phyloP scores from a whole-genome alignment of 2,888 invertebrate species.

The Globia sparganii region DNA sequence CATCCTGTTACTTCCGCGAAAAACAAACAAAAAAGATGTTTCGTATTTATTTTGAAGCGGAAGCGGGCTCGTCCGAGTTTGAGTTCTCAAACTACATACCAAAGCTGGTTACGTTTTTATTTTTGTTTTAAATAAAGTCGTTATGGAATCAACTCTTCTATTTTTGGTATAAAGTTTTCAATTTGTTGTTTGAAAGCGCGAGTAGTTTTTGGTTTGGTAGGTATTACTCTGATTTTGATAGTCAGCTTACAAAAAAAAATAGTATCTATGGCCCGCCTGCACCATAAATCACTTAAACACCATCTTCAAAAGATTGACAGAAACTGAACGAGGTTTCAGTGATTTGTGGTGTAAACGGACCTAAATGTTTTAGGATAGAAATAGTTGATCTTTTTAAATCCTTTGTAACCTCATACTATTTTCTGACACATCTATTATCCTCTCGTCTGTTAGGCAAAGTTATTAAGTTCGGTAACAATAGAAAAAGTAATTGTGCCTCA shows the following conservation, averaged over 20 bases:
- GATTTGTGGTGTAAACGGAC: background rate
- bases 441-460: no score
- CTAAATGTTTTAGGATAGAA: background rate
- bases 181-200: constrained; percentile 3
- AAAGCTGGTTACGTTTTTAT: constrained; percentile 35
- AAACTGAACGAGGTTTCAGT: background rate
- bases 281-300: background rate
- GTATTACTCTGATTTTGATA: background rate
- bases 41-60: constrained; percentile 42
- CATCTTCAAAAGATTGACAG: background rate
- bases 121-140: constrained; percentile 47
- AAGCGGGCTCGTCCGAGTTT: constrained; percentile 34
- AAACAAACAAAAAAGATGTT: constrained; percentile 41
- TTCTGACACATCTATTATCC: background rate
- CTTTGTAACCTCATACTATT: background rate
- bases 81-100: constrained; percentile 55
- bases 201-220: background rate
- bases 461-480: no score
- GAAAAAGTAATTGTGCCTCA: no score
- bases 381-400: background rate
- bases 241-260: background rate
- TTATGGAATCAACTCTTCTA: constrained; percentile 34
- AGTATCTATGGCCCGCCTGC: background rate
- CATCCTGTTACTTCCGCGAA: constrained; percentile 9
- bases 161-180: constrained; percentile 32